Percentiles rank a stretch among this genome's conserved stretches.
Conservation (phyloP, 2,113 vertebrate species). For the Orthonyx spaldingii region DNA sequence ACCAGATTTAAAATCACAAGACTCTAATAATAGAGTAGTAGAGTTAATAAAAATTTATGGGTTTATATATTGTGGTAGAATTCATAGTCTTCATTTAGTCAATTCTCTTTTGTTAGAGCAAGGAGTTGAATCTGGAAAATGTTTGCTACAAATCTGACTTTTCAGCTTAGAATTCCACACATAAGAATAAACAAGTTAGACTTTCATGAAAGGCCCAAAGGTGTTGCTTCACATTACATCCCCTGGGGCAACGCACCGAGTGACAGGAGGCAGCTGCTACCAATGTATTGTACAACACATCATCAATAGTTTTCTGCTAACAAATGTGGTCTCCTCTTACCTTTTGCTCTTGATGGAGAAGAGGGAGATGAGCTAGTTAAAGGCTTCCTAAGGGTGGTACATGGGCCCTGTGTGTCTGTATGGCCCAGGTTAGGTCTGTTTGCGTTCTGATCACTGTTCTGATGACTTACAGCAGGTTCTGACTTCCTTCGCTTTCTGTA, state of each 20-base stretch:
- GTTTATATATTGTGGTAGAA: neutral
- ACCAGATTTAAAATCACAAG: neutral
- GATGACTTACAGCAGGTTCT: constrained; percentile 85
- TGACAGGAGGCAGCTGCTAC: neutral
- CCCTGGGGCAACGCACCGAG: neutral
- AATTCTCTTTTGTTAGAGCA: neutral
- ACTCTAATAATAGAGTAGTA: neutral
- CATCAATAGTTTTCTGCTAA: neutral
- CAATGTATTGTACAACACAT: no score
- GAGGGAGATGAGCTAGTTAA: constrained; percentile 88
- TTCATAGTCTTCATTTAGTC: neutral
- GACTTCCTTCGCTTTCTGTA: constrained; percentile 96
- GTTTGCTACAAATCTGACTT: neutral
- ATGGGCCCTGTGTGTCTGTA: constrained; percentile 74
- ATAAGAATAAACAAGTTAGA: neutral
- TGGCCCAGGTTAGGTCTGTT: constrained; percentile 65
- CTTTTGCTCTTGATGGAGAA: constrained; percentile 92
- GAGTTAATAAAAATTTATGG: neutral
- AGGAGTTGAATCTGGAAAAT: neutral
- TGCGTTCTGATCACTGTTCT: constrained; percentile 72
- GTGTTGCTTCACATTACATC: neutral
- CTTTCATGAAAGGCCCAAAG: neutral
- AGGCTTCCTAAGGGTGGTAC: constrained; percentile 79
- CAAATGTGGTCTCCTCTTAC: constrained; percentile 62
- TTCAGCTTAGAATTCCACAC: neutral